Evolutionary conservation across 2,113 vertebrate genomes (phyloP).

Genomic region (Macroglossus sobrinus): DNA sequence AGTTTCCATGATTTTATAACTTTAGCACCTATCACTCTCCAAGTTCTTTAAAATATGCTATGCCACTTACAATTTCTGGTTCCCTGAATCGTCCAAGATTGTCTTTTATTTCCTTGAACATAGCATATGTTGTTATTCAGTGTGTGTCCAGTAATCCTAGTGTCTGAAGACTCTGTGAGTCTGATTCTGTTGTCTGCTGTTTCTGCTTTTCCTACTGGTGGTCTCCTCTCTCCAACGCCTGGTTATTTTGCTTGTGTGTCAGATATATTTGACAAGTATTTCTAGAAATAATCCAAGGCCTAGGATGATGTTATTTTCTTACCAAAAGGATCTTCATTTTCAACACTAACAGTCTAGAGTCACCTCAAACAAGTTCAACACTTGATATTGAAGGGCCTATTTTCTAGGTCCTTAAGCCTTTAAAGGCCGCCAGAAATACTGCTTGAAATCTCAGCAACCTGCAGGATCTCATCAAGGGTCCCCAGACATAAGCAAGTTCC

Average conservation of each 20-base stretch:
- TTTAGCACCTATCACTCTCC: background rate
- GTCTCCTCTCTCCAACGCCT: background rate
- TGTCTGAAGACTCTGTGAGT: background rate
- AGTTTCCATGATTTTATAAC: background rate
- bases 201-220: background rate
- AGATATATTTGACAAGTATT: background rate
- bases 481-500: background rate
- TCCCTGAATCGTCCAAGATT: background rate
- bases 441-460: background rate
- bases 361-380: background rate
- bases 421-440: background rate
- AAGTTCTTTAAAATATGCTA: background rate
- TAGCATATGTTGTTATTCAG: background rate
- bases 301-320: background rate
- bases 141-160: background rate
- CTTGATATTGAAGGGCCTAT: background rate
- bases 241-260: background rate
- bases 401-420: background rate
- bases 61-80: background rate
- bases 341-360: background rate
- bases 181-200: background rate
- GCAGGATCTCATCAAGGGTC: background rate
- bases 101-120: background rate
- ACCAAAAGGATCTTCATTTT: background rate
- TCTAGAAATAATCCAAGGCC: background rate